These are phyloP conservation scores for Synaphobranchus kaupii DNA, from an alignment of 2,797 vertebrate genomes.

Conservation along the genomic window DNA sequence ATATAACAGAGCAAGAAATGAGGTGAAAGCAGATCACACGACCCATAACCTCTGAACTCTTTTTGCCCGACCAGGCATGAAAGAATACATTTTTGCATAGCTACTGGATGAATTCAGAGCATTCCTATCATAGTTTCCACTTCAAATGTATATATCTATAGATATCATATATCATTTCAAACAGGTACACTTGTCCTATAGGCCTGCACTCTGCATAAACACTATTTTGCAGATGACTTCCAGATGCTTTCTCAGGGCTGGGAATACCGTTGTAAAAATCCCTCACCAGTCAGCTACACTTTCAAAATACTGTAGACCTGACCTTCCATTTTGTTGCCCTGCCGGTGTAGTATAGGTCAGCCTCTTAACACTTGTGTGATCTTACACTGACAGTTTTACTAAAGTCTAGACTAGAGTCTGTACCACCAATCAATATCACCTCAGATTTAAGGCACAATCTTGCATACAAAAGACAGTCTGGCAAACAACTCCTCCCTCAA, in stretches of 20 bases:
- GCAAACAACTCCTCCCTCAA: slow-evolving; percentile 61
- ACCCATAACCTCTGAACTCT: slow-evolving; percentile 35
- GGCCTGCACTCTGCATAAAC: slow-evolving; percentile 27
- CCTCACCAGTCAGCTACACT: background rate
- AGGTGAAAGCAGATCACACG: slow-evolving; percentile 24
- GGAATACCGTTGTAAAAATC: background rate
- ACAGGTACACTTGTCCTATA: slow-evolving; percentile 31
- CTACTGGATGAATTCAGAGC: slow-evolving; percentile 36
- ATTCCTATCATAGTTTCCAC: slow-evolving; percentile 36
- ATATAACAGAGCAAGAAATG: slow-evolving; percentile 25
- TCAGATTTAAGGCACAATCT: background rate
- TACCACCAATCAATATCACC: too few relatives aligned
- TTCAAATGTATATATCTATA: slow-evolving; percentile 30
- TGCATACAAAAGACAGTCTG: background rate
- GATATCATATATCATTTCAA: slow-evolving; percentile 22
- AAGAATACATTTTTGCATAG: slow-evolving; percentile 16
- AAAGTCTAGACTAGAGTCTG: too few relatives aligned
- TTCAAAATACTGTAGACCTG: slow-evolving; percentile 13
- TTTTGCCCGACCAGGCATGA: slow-evolving; percentile 1
- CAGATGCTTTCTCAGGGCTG: slow-evolving; percentile 34
- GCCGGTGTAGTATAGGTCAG: slow-evolving; percentile 63
- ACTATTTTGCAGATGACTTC: slow-evolving; percentile 38
- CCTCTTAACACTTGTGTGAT: slow-evolving; percentile 17
- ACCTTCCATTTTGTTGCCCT: slow-evolving; percentile 15
- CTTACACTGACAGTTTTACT: background rate